phyloP scores from a whole-genome alignment of 37 sponge, comb jelly and placozoan species.

The Aphrocallistes beatrix region DNA sequence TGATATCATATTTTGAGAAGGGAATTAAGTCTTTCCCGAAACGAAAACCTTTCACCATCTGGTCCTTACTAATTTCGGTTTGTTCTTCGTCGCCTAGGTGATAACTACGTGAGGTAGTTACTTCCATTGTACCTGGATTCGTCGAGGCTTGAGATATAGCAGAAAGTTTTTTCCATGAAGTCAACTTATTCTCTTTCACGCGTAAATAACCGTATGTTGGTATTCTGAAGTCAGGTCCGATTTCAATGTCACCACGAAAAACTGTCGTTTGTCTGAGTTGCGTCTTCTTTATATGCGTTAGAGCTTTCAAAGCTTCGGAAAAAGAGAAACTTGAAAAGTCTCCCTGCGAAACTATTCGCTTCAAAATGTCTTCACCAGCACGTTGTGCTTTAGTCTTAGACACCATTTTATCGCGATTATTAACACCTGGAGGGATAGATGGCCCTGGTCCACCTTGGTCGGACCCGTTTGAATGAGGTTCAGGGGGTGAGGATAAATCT shows the following conservation, averaged over 20 bases:
- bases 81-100: conserved; percentile 83
- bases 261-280: conserved; percentile 45
- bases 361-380: background rate
- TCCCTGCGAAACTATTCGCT: background rate
- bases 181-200: conserved; percentile 47
- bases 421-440: background rate
- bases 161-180: conserved; percentile 82
- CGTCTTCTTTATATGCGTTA: conserved; percentile 1
- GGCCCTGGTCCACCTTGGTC: background rate
- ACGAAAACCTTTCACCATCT: conserved; percentile 54
- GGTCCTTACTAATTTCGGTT: conserved; percentile 65
- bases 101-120: conserved; percentile 55
- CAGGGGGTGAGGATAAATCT: background rate
- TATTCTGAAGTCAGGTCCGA: conserved; percentile 56
- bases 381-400: background rate
- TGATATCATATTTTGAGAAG: conserved; percentile 48
- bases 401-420: background rate
- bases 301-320: background rate
- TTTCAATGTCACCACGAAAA: conserved; percentile 59
- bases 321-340: background rate
- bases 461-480: background rate
- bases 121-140: conserved; percentile 52
- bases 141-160: conserved; percentile 72
- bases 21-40: conserved; percentile 49
- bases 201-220: background rate